These are phyloP conservation scores for Actinopyga echinites DNA, from an alignment of 53 echinoderm and acorn worm species.

Conservation along the genomic window DNA sequence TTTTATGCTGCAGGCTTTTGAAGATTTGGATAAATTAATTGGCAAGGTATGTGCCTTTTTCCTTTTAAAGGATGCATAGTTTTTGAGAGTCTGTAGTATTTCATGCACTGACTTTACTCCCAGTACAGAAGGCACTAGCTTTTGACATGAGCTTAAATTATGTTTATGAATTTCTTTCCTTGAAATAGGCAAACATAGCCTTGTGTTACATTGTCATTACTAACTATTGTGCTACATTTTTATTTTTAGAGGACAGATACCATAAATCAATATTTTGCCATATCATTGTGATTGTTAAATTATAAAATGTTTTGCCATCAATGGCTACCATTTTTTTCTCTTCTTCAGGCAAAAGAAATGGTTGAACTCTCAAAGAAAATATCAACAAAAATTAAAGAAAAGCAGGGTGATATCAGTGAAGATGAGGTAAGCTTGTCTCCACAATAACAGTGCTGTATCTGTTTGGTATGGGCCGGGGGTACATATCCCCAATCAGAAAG, in stretches of 20 bases:
- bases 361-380: slow-evolving; percentile 92
- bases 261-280: too few relatives aligned
- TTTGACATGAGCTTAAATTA: too few relatives aligned
- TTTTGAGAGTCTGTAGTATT: neutral
- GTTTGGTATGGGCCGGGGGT: too few relatives aligned
- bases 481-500: too few relatives aligned
- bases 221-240: too few relatives aligned
- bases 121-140: too few relatives aligned
- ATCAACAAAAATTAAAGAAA: slow-evolving; percentile 93
- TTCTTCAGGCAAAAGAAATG: slow-evolving; percentile 89
- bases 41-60: slow-evolving; percentile 63
- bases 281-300: too few relatives aligned
- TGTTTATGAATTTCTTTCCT: too few relatives aligned
- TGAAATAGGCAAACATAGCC: too few relatives aligned
- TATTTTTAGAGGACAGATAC: too few relatives aligned
- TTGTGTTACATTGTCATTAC: too few relatives aligned
- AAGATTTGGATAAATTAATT: slow-evolving; percentile 91
- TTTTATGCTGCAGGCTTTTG: slow-evolving; percentile 74
- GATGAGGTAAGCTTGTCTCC: slow-evolving; percentile 74
- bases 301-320: neutral
- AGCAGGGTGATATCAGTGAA: slow-evolving; percentile 91
- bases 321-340: neutral
- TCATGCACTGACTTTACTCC: too few relatives aligned
- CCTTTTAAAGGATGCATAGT: neutral
- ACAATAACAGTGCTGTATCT: neutral